Evolutionary conservation across 2,888 invertebrate species (phyloP), one percentile per base, ranked within the genome.

Genomic region (Clusia tigrina): DNA sequence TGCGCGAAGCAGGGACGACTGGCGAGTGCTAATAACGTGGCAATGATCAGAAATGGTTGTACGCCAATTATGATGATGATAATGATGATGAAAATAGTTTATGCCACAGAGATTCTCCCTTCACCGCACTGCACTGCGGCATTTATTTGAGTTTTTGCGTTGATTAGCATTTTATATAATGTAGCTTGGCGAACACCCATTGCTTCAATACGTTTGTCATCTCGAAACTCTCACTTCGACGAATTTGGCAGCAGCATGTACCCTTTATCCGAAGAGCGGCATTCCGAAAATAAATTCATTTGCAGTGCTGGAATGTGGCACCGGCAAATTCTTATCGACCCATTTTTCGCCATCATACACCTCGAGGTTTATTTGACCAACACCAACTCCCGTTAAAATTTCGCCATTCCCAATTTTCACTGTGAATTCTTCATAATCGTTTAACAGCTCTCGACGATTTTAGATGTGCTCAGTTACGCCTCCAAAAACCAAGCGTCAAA

Each of bases 381-480:
- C 57, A 37, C 65, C 65, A 38, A 42, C 51, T 20, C 63, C 63
- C 6, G n/a, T 2, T 10, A 67, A 59, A 15, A 20, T 52, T 17
- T 58, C 54, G 10, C 60, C 63, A 46, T 64, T 64, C 10, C 67
- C 64, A 15, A 62, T 22, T 22, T 26, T 58, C 26, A 58, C 58
- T 32, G 37, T 20, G 10, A 48, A 23, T 18, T 57, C 17, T 51
- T 60, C 55, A 52, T 42, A 66, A 42, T 58, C 58, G 20, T 18
- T 15, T 23, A 66, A 59, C 52, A 55, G 53, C 18, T 66, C 63
- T 9, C 37, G 15, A 20, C 25, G 52, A 54, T 25, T 42, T n/a
- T 15, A 52, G 65, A 69, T 69, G 42, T 71, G 69, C 32, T 68
- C 64, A 25, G 64, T 70, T 9, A 70, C 64, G 23, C 64, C 69